A percentile compares a stretch with the other conserved stretches of the same genome.
Evolutionary conservation across 2,797 vertebrate species (phyloP).

Genomic region (Epinephelus malabaricus): DNA sequence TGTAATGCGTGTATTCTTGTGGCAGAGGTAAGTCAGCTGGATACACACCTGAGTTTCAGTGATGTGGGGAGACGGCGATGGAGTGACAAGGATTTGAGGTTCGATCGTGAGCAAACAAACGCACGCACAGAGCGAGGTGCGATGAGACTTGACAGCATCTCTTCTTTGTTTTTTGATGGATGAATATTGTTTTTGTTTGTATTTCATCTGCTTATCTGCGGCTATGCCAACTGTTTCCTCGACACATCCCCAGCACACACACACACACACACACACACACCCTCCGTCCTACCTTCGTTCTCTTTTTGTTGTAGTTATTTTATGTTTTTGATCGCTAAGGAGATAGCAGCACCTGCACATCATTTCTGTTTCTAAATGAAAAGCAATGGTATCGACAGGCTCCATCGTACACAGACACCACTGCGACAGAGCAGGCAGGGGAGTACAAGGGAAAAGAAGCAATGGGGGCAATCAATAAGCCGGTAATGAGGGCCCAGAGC

Average conservation of each 20-base stretch:
- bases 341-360: conserved; percentile 54
- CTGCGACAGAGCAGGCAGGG: conserved; percentile 24
- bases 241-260: not conserved
- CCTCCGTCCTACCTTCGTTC: not conserved
- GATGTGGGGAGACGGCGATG: conserved; percentile 41
- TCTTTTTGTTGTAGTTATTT: conserved; percentile 34
- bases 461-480: conserved; percentile 63
- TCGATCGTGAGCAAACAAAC: conserved; percentile 61
- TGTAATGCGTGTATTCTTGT: conserved; percentile 43
- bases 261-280: not conserved
- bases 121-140: conserved; percentile 35
- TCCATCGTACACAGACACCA: conserved; percentile 29
- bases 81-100: conserved; percentile 54
- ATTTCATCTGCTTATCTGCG: conserved; percentile 59
- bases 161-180: conserved; percentile 49
- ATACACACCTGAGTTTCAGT: conserved; percentile 52
- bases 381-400: conserved; percentile 57
- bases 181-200: conserved; percentile 62
- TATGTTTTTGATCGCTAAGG: conserved; percentile 49
- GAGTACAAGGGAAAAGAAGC: conserved; percentile 34
- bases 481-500: conserved; percentile 62
- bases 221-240: conserved; percentile 42
- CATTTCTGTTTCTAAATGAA: conserved; percentile 59
- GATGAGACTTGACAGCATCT: conserved; percentile 50
- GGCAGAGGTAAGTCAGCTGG: conserved; percentile 44